Base-by-base conservation (phyloP, 2,888 invertebrate species). In the Sarcophaga variegata region DNA sequence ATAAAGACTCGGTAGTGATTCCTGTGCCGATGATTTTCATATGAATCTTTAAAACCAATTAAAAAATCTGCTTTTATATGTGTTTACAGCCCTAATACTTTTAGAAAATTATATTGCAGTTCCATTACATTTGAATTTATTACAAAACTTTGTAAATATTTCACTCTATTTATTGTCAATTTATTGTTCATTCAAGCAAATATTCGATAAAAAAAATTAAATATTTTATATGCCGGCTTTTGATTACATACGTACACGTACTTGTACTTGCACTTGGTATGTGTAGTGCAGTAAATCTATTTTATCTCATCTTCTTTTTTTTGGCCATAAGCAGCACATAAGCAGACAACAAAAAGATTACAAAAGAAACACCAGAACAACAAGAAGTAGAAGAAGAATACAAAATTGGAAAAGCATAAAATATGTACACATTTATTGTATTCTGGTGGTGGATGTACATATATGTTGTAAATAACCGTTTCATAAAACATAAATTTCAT, bases 401-500 rank as follows among this genome's bases (percentile, higher is more conserved):
- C 0, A 59, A 69, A 84, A 62, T 67, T 72, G 72, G 45, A 76
- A 76, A 71, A 79, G 75, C 84, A 82, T 87, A 76, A 87, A 87
- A 87, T 84, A 37, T 37, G 37, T 37, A 37, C 37, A 81, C 81
- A 82, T 54, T 79, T 87, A 82, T 87, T 78, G 84, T 66, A 54
- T 54, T 10, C 54, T 54, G 17, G 54, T 14, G 14, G 54, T 54
- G 17, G 54, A 49, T 49, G 49, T 20, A 20, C 20, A 20, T 10
- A 49, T 54, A 70, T 60, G 49, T 67, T 76, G 66, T 87, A 87
- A 87, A 87, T 76, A 84, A 87, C 84, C 87, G 81, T 79, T 84
- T 75, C 81, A 81, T 79, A 87, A 84, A 87, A 69, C 78, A 87
- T 84, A 76, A 79, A 79, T 87, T 79, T 82, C 84, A 84, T 87